Base-by-base conservation (phyloP, 2,797 vertebrate species). In the Orestias chungarensis region DNA sequence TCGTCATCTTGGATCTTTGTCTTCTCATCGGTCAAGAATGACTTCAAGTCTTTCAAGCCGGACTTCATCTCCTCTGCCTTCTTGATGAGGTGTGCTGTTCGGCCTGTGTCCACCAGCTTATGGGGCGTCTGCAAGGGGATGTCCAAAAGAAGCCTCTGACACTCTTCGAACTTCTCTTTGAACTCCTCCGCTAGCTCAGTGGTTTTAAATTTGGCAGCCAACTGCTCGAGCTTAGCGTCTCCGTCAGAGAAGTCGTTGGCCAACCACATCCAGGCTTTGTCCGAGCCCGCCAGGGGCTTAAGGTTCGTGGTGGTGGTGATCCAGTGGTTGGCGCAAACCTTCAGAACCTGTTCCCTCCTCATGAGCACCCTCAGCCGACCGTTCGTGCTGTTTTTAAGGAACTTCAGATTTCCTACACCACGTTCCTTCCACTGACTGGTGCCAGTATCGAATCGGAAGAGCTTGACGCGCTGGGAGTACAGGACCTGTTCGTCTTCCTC, bases 41-140 rank as follows among this genome's bases (percentile, higher is more conserved):
- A 96, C 91, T 99, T 99, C 23, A 99, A 93, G 85, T 99, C 96
- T 94, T 99, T 99, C 40, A 99, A 94, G 31, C 94, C 98, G 64
- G 94, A 96, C 86, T 99, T 99, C 97, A 99, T 99, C 91, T 99
- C 96, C 91, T 99, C 98, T 25, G 98, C 98, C 91, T 96, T 98
- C 91, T 98, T 95, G 88, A 99, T 99, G 59, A 99, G 95, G 12
- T 95, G 96, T 33, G 98, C 98, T 17, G 97, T 97, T 88, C 96
- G 95, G 57, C 96, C 97, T 0, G 96, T 95, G 91, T 98, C 97
- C 38, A 98, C 91, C 59, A 99, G 95, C 83, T 99, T 99, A 88
- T 99, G 98, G 4, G 98, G 98, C 0, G 98, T 99, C 82, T 99
- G 98, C 57, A 99, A 87, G 3, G 97, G 98, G 84, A 99, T 99